phyloP scores from a whole-genome alignment of 2,888 invertebrate species.

The Drosophila fungiperda region DNA sequence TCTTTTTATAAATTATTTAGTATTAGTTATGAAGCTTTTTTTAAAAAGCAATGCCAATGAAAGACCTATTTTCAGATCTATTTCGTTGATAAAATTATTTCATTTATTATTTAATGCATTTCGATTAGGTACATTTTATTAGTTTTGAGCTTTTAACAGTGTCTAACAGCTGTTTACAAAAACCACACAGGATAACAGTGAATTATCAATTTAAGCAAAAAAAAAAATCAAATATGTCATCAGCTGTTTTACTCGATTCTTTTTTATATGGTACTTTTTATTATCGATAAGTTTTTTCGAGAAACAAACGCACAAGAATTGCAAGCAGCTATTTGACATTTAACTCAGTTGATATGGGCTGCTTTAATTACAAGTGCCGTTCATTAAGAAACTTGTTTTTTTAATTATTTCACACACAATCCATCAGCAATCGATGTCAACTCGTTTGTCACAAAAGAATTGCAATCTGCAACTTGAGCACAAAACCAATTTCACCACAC shows the following conservation, averaged over 20 bases:
- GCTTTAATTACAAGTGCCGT: slow-evolving; percentile 31
- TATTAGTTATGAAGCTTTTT: background rate
- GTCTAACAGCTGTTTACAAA: background rate
- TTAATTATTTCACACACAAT: slow-evolving; percentile 30
- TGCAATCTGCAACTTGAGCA: slow-evolving; percentile 33
- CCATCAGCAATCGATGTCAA: slow-evolving; percentile 22
- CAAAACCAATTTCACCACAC: slow-evolving; percentile 1
- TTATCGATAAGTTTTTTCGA: background rate
- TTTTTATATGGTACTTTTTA: background rate
- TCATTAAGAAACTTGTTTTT: background rate
- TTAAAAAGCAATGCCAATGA: background rate
- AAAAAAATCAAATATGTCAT: background rate
- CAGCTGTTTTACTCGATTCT: background rate
- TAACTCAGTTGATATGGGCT: background rate
- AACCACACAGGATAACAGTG: background rate
- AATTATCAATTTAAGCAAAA: background rate
- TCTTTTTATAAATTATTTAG: background rate
- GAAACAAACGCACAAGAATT: background rate
- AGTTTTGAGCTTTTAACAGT: background rate
- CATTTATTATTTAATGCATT: background rate
- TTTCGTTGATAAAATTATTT: background rate
- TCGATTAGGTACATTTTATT: background rate
- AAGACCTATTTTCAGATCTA: background rate
- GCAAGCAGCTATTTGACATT: background rate
- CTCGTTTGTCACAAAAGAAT: slow-evolving; percentile 6